Percentiles rank a stretch among this genome's conserved stretches.
Conservation (phyloP, 2,888 invertebrate genomes). For the Spilarctia lutea region DNA sequence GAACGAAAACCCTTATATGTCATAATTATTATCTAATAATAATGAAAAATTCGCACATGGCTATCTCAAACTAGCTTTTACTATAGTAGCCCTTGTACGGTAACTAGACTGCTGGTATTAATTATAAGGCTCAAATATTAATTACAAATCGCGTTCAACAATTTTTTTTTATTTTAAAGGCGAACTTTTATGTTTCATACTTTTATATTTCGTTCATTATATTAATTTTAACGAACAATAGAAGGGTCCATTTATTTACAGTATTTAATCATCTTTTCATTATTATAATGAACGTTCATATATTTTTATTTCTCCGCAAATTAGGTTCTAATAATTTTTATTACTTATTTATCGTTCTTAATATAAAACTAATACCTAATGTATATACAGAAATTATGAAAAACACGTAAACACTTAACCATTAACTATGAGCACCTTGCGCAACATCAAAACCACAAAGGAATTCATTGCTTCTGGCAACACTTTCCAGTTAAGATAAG, state of each 20-base stretch:
- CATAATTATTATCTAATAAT: neutral
- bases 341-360: neutral
- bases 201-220: no score
- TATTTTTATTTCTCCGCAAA: no score
- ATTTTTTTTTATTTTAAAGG: no score
- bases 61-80: neutral
- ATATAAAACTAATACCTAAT: neutral
- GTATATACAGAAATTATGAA: neutral
- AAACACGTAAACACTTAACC: neutral
- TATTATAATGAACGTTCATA: no score
- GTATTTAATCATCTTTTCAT: neutral
- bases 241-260: no score
- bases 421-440: neutral
- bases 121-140: no score
- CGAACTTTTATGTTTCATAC: no score
- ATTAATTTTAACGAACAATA: no score
- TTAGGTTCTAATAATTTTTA: neutral
- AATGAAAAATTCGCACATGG: neutral
- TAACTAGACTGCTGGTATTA: no score
- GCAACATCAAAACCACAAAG: slow-evolving; percentile 4
- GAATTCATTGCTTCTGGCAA: slow-evolving; percentile 11
- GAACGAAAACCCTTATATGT: neutral
- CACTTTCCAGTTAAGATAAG: slow-evolving; percentile 7
- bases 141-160: no score
- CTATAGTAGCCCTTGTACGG: neutral